Evolutionary conservation across 2,797 vertebrate species (phyloP), one percentile per base, ranked within the genome.

Genomic region (Tympanoctomys barrerae): DNA sequence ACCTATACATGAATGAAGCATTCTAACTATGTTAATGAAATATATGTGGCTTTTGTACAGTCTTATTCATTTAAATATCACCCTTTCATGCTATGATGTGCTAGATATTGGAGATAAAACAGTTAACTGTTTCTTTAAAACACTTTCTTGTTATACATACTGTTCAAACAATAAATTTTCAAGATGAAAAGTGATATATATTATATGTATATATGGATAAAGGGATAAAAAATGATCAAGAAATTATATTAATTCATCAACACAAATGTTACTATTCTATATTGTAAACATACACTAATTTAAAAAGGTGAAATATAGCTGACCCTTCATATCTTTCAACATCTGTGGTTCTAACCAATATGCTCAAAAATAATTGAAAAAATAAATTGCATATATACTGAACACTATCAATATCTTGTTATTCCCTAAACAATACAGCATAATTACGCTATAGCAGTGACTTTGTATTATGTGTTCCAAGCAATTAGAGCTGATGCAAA

Each of bases 1-100:
- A 31, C 16, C 42, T 81, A 71, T 61, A 8, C 24, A 68, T 77
- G 96, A 70, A 92, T 26, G 49, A 36, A 94, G 82, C 13, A 62
- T 66, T 90, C 79, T 77, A 94, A 93, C 6, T 77, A 14, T 42
- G 75, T 68, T 82, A 91, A 84, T 81, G 64, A 93, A 57, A 87
- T 77, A 52, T 10, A 87, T 31, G n/a, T 95, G 31, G 68, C 59
- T 70, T 92, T 61, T 62, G 2, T 59, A 85, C 12, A 86, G 33
- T 81, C 49, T 94, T 81, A 90, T 79, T 86, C 14, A 78, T 66
- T 79, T 52, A 77, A 78, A 57, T 7, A 59, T 49, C 16, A 71
- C 62, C 46, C 52, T 12, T 77, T 61, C 49, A 71, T 2, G 66
- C 1, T 33, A 36, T 57, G 77, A 70, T 89, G 57, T 75, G 61